A percentile compares a stretch with the other conserved stretches of the same genome.
These are phyloP conservation scores for Prorops nasuta DNA, from an alignment of 1,140 invertebrate species.

Conservation along the genomic window DNA sequence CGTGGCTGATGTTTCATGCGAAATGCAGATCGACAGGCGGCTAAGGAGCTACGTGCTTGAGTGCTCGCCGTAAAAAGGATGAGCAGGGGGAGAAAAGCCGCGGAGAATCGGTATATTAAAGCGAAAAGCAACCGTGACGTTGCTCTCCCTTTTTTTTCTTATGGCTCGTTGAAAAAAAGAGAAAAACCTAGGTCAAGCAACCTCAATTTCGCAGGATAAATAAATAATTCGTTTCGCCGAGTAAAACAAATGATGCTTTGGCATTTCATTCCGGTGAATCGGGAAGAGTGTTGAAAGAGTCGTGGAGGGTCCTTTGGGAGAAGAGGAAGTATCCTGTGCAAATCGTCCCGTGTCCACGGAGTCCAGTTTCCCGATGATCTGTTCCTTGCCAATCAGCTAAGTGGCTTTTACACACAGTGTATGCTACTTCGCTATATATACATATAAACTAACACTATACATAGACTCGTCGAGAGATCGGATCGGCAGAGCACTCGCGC, in stretches of 20 bases:
- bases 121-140: slow-evolving; percentile 9
- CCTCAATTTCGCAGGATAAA: too few relatives aligned
- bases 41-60: slow-evolving; percentile 11
- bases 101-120: slow-evolving; percentile 8
- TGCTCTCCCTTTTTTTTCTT: slow-evolving; percentile 10
- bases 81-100: slow-evolving; percentile 5
- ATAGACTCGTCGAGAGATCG: too few relatives aligned
- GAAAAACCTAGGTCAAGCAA: too few relatives aligned
- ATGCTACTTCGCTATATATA: too few relatives aligned
- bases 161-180: slow-evolving; percentile 1
- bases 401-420: too few relatives aligned
- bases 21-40: slow-evolving; percentile 19
- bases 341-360: slow-evolving; percentile 8
- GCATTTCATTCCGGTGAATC: too few relatives aligned
- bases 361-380: slow-evolving; percentile 24
- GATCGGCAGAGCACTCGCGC: too few relatives aligned
- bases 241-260: too few relatives aligned
- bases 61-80: slow-evolving; percentile 23
- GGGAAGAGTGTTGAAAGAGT: slow-evolving; percentile 1
- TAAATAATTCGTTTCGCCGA: too few relatives aligned
- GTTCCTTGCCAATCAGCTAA: slow-evolving; percentile 23
- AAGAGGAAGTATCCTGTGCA: slow-evolving; percentile 8
- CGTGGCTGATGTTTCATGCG: slow-evolving; percentile 19
- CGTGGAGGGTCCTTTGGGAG: slow-evolving; percentile 7
- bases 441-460: too few relatives aligned